Percentiles rank a stretch among this genome's conserved stretches.
These are phyloP conservation scores for Diaphora mendica DNA, from an alignment of 2,888 invertebrate genomes.

Conservation along the genomic window DNA sequence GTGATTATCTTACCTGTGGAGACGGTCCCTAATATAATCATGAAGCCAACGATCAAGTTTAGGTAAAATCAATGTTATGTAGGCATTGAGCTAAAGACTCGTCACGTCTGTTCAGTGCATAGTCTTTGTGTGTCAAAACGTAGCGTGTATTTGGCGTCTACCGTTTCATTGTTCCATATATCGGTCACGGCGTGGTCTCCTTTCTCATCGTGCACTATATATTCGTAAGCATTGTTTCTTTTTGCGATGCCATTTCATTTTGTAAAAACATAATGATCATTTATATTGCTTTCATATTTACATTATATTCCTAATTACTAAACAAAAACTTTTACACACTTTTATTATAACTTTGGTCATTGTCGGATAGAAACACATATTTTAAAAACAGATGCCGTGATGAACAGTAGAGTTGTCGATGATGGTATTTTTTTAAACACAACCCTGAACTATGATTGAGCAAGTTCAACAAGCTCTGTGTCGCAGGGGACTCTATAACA, in stretches of 20 bases:
- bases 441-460: too few relatives aligned
- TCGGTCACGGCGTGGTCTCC: conserved; percentile 58
- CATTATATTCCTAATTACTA: neutral
- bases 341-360: neutral
- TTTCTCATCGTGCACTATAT: conserved; percentile 51
- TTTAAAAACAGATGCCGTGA: neutral
- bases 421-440: neutral
- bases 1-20: too few relatives aligned
- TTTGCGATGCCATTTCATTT: conserved; percentile 19
- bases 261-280: conserved; percentile 1
- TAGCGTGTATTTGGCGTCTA: conserved; percentile 55
- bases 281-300: neutral
- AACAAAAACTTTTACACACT: neutral
- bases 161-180: conserved; percentile 58
- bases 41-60: neutral
- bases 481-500: too few relatives aligned
- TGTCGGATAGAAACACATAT: neutral
- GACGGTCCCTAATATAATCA: neutral
- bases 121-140: conserved; percentile 50
- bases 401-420: neutral
- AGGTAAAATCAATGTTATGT: neutral
- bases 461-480: too few relatives aligned
- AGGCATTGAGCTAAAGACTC: conserved; percentile 7
- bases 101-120: conserved; percentile 22
- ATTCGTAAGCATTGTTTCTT: conserved; percentile 37